Base-by-base conservation (phyloP, 2,113 vertebrate genomes). In the Jacana jacana region DNA sequence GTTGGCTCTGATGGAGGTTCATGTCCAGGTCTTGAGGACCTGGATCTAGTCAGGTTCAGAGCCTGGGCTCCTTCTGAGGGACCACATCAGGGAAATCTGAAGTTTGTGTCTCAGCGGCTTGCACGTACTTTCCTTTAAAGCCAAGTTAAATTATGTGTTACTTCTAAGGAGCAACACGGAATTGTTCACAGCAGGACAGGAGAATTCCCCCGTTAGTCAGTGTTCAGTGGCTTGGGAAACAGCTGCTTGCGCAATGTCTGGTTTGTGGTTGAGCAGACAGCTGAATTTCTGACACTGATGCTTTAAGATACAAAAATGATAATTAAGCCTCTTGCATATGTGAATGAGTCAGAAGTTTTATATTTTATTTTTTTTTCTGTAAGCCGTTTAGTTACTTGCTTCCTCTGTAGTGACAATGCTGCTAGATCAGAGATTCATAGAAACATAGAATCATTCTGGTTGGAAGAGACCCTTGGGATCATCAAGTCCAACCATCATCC, bases 211-310 rank as follows among this genome's bases (percentile, higher is more conserved):
- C 31, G 2, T 79, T 24, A 91, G 76, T 78, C 79, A 68, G 46
- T 39, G 60, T 69, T 94, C 79, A 57, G 58, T 94, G 91, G 88
- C 68, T 88, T 95, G 92, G 92, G 94, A 89, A 95, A 78, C 90
- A 96, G 95, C 93, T 96, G 92, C 90, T 92, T 94, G 90, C 1
- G 0, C 88, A 86, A 51, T 88, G 63, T 55, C 88, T 92, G 69
- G 30, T 73, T 88, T 88, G 92, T 88, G 72, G 76, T 81, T 92
- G 83, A 95, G 66, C 85, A 91, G 88, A 68, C 39, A 86, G 77
- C 33, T 94, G 72, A 83, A 65, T 90, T 96, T 89, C 81, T 94
- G 90, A 69, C 76, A 35, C 60, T 94, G 80, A 83, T 93, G 61
- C 72, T 91, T 86, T 86, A 83, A 86, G 80, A 90, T 71, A 81